Percentiles rank a stretch among this genome's conserved stretches.
phyloP scores from a whole-genome alignment of 1,140 invertebrate species.

The Charaxes varanes region DNA sequence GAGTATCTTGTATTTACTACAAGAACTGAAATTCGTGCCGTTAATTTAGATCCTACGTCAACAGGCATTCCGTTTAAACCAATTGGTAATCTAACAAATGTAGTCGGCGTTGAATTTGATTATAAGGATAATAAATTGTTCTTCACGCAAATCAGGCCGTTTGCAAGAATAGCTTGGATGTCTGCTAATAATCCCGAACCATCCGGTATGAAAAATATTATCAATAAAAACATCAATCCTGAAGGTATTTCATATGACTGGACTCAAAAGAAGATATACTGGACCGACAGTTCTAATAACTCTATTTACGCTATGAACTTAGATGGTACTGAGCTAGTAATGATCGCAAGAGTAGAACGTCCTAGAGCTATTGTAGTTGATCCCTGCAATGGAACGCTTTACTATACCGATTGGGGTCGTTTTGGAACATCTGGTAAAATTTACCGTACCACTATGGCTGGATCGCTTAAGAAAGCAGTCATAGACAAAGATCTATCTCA shows the following conservation, averaged over 20 bases:
- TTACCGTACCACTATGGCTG: constrained; percentile 96
- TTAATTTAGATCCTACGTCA: constrained; percentile 87
- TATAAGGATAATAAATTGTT: constrained; percentile 90
- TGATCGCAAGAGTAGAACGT: constrained; percentile 93
- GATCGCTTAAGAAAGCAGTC: constrained; percentile 92
- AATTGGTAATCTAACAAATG: constrained; percentile 93
- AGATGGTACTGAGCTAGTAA: constrained; percentile 90
- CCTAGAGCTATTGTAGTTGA: constrained; percentile 97
- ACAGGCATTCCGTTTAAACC: constrained; percentile 90
- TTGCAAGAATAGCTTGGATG: constrained; percentile 90
- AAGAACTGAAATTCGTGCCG: constrained; percentile 90
- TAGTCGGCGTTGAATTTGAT: constrained; percentile 97
- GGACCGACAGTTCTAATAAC: constrained; percentile 96
- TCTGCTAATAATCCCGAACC: constrained; percentile 79
- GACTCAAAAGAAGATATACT: constrained; percentile 97
- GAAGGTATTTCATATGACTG: constrained; percentile 98
- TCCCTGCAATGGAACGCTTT: constrained; percentile 95
- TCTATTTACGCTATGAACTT: constrained; percentile 97
- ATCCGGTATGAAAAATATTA: constrained; percentile 81
- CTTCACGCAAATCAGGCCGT: constrained; percentile 94
- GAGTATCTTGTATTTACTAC: constrained; percentile 95
- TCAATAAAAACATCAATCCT: constrained; percentile 90
- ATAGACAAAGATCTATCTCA: constrained; percentile 94
- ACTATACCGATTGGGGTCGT: constrained; percentile 95
- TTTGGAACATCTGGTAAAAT: constrained; percentile 96